Evolutionary conservation across 2,888 invertebrate species (phyloP), one percentile per base, ranked within the genome.

Genomic region (Odontocolon sp.): DNA sequence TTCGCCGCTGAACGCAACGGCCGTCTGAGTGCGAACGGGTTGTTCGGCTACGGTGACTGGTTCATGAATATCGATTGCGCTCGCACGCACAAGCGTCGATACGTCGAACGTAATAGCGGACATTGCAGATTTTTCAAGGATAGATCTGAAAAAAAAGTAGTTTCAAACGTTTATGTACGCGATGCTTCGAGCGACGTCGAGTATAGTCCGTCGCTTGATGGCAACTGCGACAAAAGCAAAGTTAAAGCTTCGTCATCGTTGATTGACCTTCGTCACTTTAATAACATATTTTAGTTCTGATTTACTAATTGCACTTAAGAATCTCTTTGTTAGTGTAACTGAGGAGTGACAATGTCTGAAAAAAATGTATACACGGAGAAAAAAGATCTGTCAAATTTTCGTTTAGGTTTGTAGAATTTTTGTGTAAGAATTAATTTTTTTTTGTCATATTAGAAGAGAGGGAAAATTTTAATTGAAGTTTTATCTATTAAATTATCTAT

Each of bases 101-200:
- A 95, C 93, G 70, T 93, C 94, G 83, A 93, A 93, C 1, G 94
- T 94, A 45, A 95, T 92, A 84, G 94, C 94, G 26, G 93, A 92
- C 88, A 94, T 92, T 0, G 94, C 93, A 5, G 92, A 90, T 70
- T 93, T 92, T 56, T 94, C 94, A 72, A 94, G 91, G 50, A 94
- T 91, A 9, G 92, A 90, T 82, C 94, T 94, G 83, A 16, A 90
- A 85, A 79, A 67, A 67, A 64, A 78, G 59, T 45, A 40, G 38
- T 64, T 3, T 23, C 2, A 56, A n/a, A n/a, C n/a, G n/a, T n/a
- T n/a, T n/a, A n/a, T n/a, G n/a, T n/a, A n/a, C n/a, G n/a, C n/a
- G n/a, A n/a, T n/a, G n/a, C n/a, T n/a, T n/a, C 9, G 18, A 5
- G 2, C 16, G 28, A 52, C 28, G 9, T 33, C 42, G 4, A 42